Conservation (phyloP, 2,888 invertebrate species). For the Callinectes sapidus region DNA sequence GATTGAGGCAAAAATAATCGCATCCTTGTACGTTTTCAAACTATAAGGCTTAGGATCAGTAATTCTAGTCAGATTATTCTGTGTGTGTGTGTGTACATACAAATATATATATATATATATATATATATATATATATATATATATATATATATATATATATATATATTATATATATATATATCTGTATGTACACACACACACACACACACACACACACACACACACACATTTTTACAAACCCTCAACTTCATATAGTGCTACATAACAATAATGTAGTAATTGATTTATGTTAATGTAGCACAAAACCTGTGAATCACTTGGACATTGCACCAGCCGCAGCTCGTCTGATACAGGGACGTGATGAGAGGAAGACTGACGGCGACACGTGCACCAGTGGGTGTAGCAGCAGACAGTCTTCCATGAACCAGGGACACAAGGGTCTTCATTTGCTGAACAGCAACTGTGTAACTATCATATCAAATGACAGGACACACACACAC, state of each 20-base stretch:
- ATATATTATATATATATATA: too few species aligned
- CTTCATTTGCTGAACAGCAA: not conserved
- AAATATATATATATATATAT: too few species aligned
- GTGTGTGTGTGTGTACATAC: too few species aligned
- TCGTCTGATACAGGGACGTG: not conserved
- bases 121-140: too few species aligned
- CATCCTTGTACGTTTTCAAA: not conserved
- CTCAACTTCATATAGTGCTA: not conserved
- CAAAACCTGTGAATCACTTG: not conserved
- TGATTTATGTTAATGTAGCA: not conserved
- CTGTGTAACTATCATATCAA: not conserved
- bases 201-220: too few species aligned
- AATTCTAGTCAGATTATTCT: not conserved
- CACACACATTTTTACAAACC: not conserved
- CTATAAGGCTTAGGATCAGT: not conserved
- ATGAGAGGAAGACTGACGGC: not conserved
- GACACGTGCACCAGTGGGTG: not conserved
- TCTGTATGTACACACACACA: too few species aligned
- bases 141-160: too few species aligned
- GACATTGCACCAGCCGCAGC: not conserved
- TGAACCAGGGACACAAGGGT: not conserved
- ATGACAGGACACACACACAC: not conserved
- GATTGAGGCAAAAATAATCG: not conserved
- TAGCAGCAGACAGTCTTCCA: not conserved
- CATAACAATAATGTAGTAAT: not conserved